Percentiles rank a stretch among this genome's conserved stretches.
phyloP scores from a whole-genome alignment of 1,140 invertebrate species.

The Thaumatotibia leucotreta region DNA sequence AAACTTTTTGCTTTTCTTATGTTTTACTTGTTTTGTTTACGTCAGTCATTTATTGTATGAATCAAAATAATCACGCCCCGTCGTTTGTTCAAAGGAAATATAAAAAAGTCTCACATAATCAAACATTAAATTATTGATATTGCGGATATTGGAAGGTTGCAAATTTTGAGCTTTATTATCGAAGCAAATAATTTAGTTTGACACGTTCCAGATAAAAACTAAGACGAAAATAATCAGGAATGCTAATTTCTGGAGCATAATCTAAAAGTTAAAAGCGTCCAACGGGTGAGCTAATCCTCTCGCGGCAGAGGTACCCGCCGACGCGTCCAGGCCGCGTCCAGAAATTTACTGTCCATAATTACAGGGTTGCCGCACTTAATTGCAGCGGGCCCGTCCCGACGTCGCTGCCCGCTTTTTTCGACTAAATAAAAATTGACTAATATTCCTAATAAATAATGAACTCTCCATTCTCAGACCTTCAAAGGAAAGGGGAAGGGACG shows the following conservation, averaged over 20 bases:
- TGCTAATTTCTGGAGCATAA: background rate
- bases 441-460: slow-evolving; percentile 77
- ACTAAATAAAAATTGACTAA: slow-evolving; percentile 76
- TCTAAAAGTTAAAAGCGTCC: slow-evolving; percentile 16
- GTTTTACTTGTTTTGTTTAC: background rate
- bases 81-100: background rate
- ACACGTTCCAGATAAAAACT: background rate
- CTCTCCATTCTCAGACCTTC: slow-evolving; percentile 54
- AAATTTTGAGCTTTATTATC: background rate
- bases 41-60: background rate
- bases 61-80: background rate
- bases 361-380: slow-evolving; percentile 75
- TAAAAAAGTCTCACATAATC: background rate
- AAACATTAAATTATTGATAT: background rate
- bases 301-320: slow-evolving; percentile 43
- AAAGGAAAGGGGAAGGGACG: slow-evolving; percentile 30
- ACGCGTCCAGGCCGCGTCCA: slow-evolving; percentile 54
- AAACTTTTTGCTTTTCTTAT: background rate
- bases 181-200: background rate
- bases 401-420: slow-evolving; percentile 62
- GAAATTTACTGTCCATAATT: slow-evolving; percentile 78
- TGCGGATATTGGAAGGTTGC: no score
- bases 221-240: background rate
- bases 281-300: slow-evolving; percentile 44
- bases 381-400: slow-evolving; percentile 56